Evolutionary conservation across 1,140 invertebrate genomes (phyloP).

Genomic region (Drosophila busckii): DNA sequence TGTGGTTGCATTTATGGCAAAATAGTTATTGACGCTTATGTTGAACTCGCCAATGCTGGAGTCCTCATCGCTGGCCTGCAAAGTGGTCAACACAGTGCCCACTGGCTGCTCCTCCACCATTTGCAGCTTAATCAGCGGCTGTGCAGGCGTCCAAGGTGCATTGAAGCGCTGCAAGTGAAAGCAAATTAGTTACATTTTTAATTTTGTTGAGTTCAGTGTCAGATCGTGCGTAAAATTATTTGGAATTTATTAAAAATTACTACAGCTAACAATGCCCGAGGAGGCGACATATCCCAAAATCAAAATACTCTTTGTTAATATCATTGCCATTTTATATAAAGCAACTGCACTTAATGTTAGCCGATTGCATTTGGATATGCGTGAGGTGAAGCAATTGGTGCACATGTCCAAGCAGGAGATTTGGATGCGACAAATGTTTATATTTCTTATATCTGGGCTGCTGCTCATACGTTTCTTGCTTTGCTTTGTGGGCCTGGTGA

Average conservation of each 20-base stretch:
- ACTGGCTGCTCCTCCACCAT: conserved; percentile 91
- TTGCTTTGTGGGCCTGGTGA: conserved; percentile 45
- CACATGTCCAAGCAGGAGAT: conserved; percentile 27
- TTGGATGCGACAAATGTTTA: conserved; percentile 47
- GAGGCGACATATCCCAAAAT: conserved; percentile 34
- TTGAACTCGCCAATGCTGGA: conserved; percentile 88
- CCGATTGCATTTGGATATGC: conserved; percentile 41
- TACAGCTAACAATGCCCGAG: neutral
- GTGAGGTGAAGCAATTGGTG: conserved; percentile 29
- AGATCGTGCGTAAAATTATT: conserved; percentile 6
- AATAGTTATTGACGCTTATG: conserved; percentile 83
- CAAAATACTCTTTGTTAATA: conserved; percentile 54
- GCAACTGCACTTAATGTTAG: conserved; percentile 52
- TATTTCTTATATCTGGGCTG: conserved; percentile 30
- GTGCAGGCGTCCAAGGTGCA: conserved; percentile 86
- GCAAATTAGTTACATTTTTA: neutral
- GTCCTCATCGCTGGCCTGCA: conserved; percentile 90
- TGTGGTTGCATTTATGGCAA: conserved; percentile 87
- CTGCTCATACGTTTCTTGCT: conserved; percentile 49
- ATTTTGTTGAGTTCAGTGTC: conserved; percentile 21
- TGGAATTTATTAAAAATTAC: conserved; percentile 2
- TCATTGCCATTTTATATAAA: conserved; percentile 49
- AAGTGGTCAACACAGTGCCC: conserved; percentile 88
- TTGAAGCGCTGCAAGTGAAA: conserved; percentile 79
- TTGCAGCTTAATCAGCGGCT: conserved; percentile 84